phyloP scores from a whole-genome alignment of 1,140 invertebrate genomes.

The Drosophila burlai region DNA sequence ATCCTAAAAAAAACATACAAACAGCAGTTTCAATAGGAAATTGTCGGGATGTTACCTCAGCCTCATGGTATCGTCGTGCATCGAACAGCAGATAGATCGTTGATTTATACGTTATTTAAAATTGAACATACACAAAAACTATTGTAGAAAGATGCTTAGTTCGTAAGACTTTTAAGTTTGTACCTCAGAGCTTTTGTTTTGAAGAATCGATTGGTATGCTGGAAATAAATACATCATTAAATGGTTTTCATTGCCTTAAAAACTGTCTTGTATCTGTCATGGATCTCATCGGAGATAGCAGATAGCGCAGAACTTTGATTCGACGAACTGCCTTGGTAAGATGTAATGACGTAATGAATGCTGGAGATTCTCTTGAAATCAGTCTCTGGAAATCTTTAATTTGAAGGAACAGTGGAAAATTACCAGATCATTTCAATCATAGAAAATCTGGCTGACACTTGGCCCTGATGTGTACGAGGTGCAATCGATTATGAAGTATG shows the following conservation, averaged over 20 bases:
- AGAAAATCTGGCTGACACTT: not conserved
- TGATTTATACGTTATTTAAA: conserved; percentile 75
- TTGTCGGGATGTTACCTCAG: conserved; percentile 34
- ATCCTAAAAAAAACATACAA: conserved; percentile 34
- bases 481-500: not conserved
- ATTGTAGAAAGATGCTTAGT: conserved; percentile 57
- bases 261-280: not conserved
- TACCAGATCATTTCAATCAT: not conserved
- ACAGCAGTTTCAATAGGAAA: conserved; percentile 18
- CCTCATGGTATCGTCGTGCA: conserved; percentile 49
- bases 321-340: not conserved
- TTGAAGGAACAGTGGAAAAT: not conserved
- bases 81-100: conserved; percentile 57
- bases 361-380: conserved; percentile 4
- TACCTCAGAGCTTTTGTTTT: conserved; percentile 73
- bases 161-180: conserved; percentile 78
- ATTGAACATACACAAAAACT: conserved; percentile 35
- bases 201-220: conserved; percentile 77
- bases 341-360: not conserved
- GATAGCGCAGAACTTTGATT: not conserved
- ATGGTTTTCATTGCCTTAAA: conserved; percentile 61
- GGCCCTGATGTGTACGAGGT: too few species aligned
- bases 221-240: conserved; percentile 73
- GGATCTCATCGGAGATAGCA: conserved; percentile 4
- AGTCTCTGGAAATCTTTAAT: not conserved